A percentile compares a stretch with the other conserved stretches of the same genome.
Conservation (phyloP, 2,113 vertebrate genomes). For the Coturnix japonica region DNA sequence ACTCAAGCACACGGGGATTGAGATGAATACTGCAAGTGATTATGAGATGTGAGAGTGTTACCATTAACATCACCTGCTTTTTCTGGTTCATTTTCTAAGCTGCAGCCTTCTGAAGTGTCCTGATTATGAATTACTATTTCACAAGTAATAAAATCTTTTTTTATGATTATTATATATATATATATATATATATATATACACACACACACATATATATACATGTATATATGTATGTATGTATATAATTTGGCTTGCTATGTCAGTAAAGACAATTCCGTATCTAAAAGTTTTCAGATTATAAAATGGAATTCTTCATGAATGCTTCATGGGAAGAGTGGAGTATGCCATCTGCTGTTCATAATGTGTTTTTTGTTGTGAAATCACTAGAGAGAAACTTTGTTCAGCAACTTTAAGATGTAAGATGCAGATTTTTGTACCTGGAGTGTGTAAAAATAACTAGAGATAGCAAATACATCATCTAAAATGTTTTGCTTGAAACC, state of each 20-base stretch:
- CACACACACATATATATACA: no score
- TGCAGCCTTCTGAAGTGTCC: neutral
- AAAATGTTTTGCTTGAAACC: neutral
- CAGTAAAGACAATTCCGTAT: neutral
- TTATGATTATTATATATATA: no score
- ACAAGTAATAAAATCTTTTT: neutral
- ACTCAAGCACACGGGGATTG: neutral
- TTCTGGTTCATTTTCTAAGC: neutral
- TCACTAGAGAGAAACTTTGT: neutral
- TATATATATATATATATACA: no score
- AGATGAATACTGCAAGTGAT: neutral
- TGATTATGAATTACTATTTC: neutral
- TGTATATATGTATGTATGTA: no score
- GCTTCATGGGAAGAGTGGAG: neutral
- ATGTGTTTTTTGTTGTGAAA: neutral
- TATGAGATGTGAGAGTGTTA: neutral
- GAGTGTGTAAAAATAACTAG: neutral
- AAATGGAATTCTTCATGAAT: neutral
- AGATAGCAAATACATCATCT: neutral
- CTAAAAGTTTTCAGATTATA: neutral
- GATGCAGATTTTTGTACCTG: neutral
- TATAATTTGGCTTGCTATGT: neutral
- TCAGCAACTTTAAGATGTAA: neutral
- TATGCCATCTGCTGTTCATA: conserved; percentile 3
- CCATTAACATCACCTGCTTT: neutral